phyloP scores from a whole-genome alignment of 2,888 invertebrate genomes.

The Sinodicranocentrus sp. region DNA sequence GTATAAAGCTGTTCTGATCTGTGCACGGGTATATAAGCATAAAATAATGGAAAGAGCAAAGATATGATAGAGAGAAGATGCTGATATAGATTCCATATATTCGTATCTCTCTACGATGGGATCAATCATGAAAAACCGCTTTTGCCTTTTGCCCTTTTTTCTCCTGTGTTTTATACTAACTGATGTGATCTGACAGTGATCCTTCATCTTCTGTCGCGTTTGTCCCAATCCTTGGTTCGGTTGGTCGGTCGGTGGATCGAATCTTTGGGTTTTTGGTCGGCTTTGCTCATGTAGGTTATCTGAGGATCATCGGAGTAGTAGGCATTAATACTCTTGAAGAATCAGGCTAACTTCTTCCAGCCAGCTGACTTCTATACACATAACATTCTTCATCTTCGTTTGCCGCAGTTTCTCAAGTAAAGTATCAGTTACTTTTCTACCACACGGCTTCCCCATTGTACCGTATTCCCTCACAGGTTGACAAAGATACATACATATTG shows the following conservation, averaged over 20 bases:
- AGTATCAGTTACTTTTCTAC: neutral
- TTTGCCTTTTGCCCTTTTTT: conserved; percentile 68
- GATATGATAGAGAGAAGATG: no score
- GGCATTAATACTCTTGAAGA: conserved; percentile 40
- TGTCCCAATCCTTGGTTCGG: conserved; percentile 62
- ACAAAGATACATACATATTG: no score
- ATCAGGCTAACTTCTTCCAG: conserved; percentile 13
- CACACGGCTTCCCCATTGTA: no score
- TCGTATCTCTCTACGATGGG: no score
- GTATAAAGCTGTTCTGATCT: no score
- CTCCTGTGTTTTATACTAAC: conserved; percentile 49
- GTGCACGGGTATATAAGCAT: no score
- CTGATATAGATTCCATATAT: no score
- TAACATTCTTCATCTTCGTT: neutral
- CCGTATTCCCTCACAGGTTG: no score
- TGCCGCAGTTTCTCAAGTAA: neutral
- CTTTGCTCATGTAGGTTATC: conserved; percentile 64
- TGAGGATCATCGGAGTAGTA: conserved; percentile 57
- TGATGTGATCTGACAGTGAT: conserved; percentile 69
- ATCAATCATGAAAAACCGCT: conserved; percentile 68
- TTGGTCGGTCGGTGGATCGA: conserved; percentile 57
- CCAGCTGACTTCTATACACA: neutral
- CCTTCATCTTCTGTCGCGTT: conserved; percentile 68
- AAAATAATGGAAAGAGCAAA: no score
- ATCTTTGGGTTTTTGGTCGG: conserved; percentile 46